Percentiles rank a stretch among this genome's conserved stretches.
These are phyloP conservation scores for Trogon surrucura DNA, from an alignment of 2,113 vertebrate species.

Conservation along the genomic window DNA sequence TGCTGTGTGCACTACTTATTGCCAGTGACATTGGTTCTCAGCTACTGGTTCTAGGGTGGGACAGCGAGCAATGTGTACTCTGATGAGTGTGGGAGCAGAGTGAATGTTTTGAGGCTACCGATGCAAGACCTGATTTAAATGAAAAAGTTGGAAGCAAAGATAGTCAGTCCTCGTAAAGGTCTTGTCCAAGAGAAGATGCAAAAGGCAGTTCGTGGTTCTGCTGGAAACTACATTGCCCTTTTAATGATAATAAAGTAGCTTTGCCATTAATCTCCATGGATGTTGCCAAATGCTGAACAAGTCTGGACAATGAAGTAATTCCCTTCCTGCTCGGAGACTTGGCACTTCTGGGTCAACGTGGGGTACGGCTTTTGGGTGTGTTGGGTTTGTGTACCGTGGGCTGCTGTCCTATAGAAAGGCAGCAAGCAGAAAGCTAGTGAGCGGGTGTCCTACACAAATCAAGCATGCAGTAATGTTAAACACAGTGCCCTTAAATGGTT, in stretches of 20 bases:
- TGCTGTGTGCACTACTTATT: not conserved
- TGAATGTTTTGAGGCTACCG: not conserved
- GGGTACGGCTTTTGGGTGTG: not conserved
- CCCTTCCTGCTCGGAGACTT: not conserved
- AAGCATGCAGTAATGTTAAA: not conserved
- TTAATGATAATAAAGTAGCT: not conserved
- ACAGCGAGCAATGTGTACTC: not conserved
- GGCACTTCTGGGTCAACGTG: not conserved
- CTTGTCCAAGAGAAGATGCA: not conserved
- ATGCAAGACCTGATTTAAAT: not conserved
- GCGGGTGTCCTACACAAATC: not conserved
- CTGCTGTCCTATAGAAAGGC: accelerated
- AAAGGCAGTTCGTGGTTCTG: not conserved
- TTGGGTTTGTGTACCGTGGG: accelerated
- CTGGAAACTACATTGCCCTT: not conserved
- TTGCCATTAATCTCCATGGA: not conserved
- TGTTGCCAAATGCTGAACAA: not conserved
- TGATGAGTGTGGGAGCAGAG: not conserved
- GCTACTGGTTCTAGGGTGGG: not conserved
- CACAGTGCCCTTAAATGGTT: not conserved
- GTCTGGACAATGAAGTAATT: not conserved
- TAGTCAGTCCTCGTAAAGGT: not conserved
- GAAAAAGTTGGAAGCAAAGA: not conserved
- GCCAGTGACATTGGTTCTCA: not conserved
- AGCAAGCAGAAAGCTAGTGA: not conserved